phyloP scores from a whole-genome alignment of 2,113 vertebrate genomes.

The Leucopsar rothschildi region DNA sequence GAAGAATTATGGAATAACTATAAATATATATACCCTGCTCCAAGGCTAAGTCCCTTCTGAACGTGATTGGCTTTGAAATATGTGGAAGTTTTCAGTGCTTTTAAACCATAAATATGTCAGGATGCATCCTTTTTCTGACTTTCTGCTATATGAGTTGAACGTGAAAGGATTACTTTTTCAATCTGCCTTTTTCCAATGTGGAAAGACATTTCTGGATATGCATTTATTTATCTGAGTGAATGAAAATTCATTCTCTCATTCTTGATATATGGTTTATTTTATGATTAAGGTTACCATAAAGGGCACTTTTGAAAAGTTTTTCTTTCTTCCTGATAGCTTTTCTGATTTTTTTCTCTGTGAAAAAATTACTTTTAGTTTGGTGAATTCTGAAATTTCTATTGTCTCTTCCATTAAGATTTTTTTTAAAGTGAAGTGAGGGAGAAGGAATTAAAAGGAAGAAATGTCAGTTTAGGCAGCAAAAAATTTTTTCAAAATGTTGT shows the following conservation, averaged over 20 bases:
- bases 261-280: neutral
- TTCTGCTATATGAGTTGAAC: constrained; percentile 4
- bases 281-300: neutral
- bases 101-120: constrained; percentile 33
- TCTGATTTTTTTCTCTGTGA: neutral
- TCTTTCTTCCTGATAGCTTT: neutral
- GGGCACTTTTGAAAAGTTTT: neutral
- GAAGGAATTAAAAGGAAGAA: neutral
- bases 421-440: neutral
- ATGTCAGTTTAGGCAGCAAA: neutral
- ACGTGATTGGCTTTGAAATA: neutral
- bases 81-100: neutral
- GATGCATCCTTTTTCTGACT: neutral
- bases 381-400: neutral
- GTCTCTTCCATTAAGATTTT: neutral
- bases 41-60: neutral
- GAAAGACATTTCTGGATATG: neutral
- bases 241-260: neutral
- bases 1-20: neutral
- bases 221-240: neutral
- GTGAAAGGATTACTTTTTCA: neutral
- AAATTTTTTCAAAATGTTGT: neutral
- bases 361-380: neutral
- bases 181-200: neutral
- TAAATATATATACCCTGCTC: neutral